Evolutionary conservation across 2,888 invertebrate genomes (phyloP), one percentile per base, ranked within the genome.

Genomic region (Dastarcus helophoroides): DNA sequence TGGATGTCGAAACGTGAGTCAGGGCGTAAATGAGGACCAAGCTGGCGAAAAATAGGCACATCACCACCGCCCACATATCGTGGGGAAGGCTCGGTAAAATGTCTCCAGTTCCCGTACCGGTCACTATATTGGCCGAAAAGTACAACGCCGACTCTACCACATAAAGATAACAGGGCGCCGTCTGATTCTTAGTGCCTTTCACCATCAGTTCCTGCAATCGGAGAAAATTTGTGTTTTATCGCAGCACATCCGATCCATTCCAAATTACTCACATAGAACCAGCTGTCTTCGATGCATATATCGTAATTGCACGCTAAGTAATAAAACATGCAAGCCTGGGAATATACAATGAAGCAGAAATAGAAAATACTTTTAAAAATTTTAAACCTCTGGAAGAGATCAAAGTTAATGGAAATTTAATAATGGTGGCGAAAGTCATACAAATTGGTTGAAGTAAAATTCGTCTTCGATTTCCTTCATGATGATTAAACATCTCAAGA

Each of bases 221-320:
- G 19, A 17, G 19, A 19, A 13, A 28, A 9, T 10, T 3, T 22
- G n/a, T 4, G 4, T 9, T 14, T 27, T 8, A n/a, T n/a, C n/a
- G n/a, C n/a, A n/a, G n/a, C n/a, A n/a, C n/a, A n/a, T 3, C n/a
- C 27, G 16, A 14, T 27, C 5, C 9, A 27, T 10, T n/a, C 19
- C n/a, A 17, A 17, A 17, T 17, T 33, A 29, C 42, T 44, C 3
- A 21, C 26, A 22, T 40, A 29, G 38, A 62, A 68, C 71, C 71
- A 71, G 7, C 68, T 65, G 36, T 59, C 54, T 46, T 64, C 59
- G 2, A 62, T 54, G 40, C 70, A 70, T 33, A 64, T 54, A 33
- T 46, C 57, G 13, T 64, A 62, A 38, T 67, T 67, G 49, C 70
- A 71, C n/a, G 69, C 58, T 39, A 64, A 63, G 58, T 68, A 60